Evolutionary conservation across 2,113 vertebrate genomes (phyloP).

Genomic region (Salvelinus alpinus): DNA sequence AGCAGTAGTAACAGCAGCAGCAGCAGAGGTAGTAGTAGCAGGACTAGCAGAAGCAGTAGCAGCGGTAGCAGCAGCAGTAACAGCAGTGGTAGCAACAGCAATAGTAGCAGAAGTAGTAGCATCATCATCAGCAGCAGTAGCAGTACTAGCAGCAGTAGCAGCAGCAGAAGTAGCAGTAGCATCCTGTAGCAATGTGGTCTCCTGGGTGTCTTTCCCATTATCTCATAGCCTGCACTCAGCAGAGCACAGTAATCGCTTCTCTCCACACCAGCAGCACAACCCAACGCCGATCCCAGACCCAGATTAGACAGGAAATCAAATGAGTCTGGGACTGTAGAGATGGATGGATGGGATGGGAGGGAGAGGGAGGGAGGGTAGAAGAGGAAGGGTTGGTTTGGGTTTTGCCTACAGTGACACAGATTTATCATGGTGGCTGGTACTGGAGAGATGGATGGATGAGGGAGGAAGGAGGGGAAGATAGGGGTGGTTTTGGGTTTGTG

Average conservation of each 20-base stretch:
- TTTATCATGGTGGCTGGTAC: neutral
- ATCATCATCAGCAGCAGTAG: too few relatives aligned
- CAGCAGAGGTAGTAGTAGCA: too few relatives aligned
- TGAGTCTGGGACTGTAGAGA: slow-evolving; percentile 55
- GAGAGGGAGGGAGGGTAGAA: neutral
- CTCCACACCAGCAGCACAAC: slow-evolving; percentile 43
- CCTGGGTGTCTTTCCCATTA: slow-evolving; percentile 48
- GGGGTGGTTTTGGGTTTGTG: neutral
- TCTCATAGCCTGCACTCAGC: slow-evolving; percentile 56
- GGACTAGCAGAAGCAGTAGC: too few relatives aligned
- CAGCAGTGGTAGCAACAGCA: too few relatives aligned
- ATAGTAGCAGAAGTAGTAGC: too few relatives aligned
- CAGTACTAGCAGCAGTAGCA: too few relatives aligned
- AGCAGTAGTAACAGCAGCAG: too few relatives aligned
- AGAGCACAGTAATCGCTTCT: slow-evolving; percentile 60
- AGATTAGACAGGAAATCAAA: slow-evolving; percentile 67
- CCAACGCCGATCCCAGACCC: slow-evolving; percentile 57
- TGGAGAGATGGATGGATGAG: too few relatives aligned
- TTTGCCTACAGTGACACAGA: neutral
- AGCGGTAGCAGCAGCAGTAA: too few relatives aligned
- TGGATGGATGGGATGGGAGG: slow-evolving; percentile 12
- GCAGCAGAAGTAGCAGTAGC: too few relatives aligned
- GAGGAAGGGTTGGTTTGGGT: neutral
- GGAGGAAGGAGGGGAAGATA: slow-evolving; percentile 11
- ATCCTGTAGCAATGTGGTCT: slow-evolving; percentile 36